A percentile compares a stretch with the other conserved stretches of the same genome.
These are phyloP conservation scores for Hydropotes inermis DNA, from an alignment of 2,113 vertebrate species.

Conservation along the genomic window DNA sequence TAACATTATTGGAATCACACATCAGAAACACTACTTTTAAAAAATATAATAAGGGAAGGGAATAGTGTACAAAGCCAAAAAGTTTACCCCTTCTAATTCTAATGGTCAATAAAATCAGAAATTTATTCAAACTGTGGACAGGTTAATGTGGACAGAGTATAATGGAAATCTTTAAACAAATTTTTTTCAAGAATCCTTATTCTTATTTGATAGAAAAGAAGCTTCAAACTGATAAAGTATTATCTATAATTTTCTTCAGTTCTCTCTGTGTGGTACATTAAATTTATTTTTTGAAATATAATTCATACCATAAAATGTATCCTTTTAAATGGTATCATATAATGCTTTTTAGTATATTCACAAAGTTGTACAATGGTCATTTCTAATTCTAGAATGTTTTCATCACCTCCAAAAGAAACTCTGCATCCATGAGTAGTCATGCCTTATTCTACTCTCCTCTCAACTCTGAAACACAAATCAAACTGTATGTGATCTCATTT, in stretches of 20 bases:
- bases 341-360: neutral
- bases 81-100: neutral
- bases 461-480: neutral
- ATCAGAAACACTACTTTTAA: neutral
- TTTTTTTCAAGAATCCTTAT: neutral
- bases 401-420: neutral
- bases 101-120: neutral
- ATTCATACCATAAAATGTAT: neutral
- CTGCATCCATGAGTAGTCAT: neutral
- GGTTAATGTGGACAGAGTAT: neutral
- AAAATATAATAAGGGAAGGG: neutral
- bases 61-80: neutral
- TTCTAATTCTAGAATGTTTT: slow-evolving; percentile 9
- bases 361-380: neutral
- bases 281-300: neutral
- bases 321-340: neutral
- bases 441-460: neutral
- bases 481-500: neutral
- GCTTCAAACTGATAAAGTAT: neutral
- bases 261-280: neutral
- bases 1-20: neutral
- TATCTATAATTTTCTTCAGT: neutral
- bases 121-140: neutral
- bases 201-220: neutral
- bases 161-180: neutral